phyloP scores from a whole-genome alignment of 2,797 vertebrate species.

The Oreochromis mossambicus region DNA sequence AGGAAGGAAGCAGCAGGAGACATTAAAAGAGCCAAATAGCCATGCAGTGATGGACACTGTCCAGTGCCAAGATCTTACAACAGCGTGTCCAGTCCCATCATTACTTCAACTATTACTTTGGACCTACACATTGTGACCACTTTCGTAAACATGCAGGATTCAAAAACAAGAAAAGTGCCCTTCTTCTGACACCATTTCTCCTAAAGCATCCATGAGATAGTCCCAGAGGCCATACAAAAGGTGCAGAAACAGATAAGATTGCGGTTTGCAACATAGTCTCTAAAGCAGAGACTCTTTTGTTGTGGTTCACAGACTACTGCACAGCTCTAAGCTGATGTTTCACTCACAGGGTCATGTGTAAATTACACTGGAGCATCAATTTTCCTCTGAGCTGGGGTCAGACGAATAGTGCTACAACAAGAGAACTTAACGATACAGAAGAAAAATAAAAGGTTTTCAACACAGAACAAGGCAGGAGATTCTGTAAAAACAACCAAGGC shows the following conservation, averaged over 20 bases:
- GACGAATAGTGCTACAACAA: neutral
- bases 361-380: neutral
- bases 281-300: neutral
- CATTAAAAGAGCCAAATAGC: conserved; percentile 53
- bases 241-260: neutral
- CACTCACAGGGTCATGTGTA: neutral
- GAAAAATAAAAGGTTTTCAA: neutral
- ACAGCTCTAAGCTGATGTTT: neutral
- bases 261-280: neutral
- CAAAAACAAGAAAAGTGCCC: neutral
- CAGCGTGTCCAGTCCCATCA: conserved; percentile 1
- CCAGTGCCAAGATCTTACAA: neutral
- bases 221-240: neutral
- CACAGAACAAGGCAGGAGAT: neutral
- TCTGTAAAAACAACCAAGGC: neutral
- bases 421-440: neutral
- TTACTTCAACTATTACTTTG: conserved; percentile 1
- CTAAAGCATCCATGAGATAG: neutral
- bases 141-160: neutral
- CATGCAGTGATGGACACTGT: conserved; percentile 30
- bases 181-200: neutral
- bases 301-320: neutral
- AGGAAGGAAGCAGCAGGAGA: conserved; percentile 61
- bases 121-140: neutral
- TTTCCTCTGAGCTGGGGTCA: neutral